Base-by-base conservation (phyloP, 2,797 vertebrate genomes). In the Phoeniculus purpureus region DNA sequence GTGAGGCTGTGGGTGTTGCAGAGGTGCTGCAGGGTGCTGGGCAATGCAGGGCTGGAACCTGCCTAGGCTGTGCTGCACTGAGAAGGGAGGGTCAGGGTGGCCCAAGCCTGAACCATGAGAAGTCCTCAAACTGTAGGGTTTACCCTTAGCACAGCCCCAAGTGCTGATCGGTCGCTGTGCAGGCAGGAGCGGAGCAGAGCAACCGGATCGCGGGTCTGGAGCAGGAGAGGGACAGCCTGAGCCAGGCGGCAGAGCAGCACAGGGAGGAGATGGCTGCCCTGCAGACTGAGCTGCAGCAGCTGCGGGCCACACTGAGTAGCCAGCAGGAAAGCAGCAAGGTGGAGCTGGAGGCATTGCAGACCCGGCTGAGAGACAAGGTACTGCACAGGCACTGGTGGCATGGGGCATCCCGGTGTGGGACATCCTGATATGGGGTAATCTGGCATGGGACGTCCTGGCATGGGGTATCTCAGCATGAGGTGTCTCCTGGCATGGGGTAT, bases 291-390 rank as follows among this genome's bases (percentile, higher is more conserved):
- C 96, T 99, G 31, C 92, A 98, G 89, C 95, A 87, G n/a, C 94
- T 98, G 58, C 98, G 95, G 90, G 97, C 85, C 89, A 94, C 81
- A 0, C 96, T 99, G 85, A 94, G 97, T 31, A 90, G 6, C 0
- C 91, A 98, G 92, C 94, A 97, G 95, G 98, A 97, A 94, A 98
- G 96, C 78, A 93, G 96, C 3, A 94, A 96, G 70, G 94, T 93
- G 89, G 90, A 94, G 1, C 94, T 97, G 3, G 95, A 98, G 94
- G 75, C 89, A 3, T 90, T 98, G 67, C 97, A 97, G 96, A 97
- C 96, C 74, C 97, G 96, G 71, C 97, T 98, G 91, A 98, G 97
- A 43, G 96, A 98, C 86, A 98, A 98, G 98, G 98, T 98, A 85
- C 31, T 29, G 3, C 0, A 1, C 15, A 21, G 62, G 15, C 47